Evolutionary conservation across 2,888 invertebrate genomes (phyloP).

Genomic region (Gasteruption jaculator): DNA sequence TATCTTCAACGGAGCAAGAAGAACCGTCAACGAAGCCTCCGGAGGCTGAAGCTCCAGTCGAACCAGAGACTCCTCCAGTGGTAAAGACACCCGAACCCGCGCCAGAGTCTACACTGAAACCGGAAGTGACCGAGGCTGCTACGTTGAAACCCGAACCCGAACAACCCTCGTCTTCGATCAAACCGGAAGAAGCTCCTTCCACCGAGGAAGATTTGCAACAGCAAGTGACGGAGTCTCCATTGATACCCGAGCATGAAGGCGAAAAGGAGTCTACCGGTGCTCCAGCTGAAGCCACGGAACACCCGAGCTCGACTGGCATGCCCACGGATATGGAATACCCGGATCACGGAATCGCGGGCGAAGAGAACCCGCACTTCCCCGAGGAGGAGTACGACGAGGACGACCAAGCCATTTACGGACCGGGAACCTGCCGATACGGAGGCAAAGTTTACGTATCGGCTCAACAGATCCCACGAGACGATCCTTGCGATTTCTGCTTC

Average conservation of each 20-base stretch:
- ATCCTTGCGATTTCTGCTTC: constrained; percentile 95
- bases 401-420: constrained; percentile 73
- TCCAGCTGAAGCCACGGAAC: constrained; percentile 14
- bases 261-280: not conserved
- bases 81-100: constrained; percentile 13
- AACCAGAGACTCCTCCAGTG: constrained; percentile 15
- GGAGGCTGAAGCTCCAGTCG: constrained; percentile 16
- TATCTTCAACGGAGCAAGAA: constrained; percentile 9
- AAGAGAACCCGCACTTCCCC: constrained; percentile 43
- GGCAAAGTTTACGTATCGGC: constrained; percentile 92
- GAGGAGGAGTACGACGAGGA: constrained; percentile 73
- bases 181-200: constrained; percentile 17
- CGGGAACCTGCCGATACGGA: constrained; percentile 87
- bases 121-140: too few relatives aligned
- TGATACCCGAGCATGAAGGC: too few relatives aligned
- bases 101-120: too few relatives aligned
- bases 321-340: constrained; percentile 32
- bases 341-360: constrained; percentile 33
- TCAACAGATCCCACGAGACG: constrained; percentile 90
- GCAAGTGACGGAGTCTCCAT: not conserved
- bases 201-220: constrained; percentile 17
- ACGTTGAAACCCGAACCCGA: too few relatives aligned
- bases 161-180: too few relatives aligned
- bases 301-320: constrained; percentile 11
- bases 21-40: constrained; percentile 11